A percentile compares a stretch with the other conserved stretches of the same genome.
These are phyloP conservation scores for Leptinotarsa rubiginosa DNA, from an alignment of 2,888 invertebrate genomes.

Conservation along the genomic window DNA sequence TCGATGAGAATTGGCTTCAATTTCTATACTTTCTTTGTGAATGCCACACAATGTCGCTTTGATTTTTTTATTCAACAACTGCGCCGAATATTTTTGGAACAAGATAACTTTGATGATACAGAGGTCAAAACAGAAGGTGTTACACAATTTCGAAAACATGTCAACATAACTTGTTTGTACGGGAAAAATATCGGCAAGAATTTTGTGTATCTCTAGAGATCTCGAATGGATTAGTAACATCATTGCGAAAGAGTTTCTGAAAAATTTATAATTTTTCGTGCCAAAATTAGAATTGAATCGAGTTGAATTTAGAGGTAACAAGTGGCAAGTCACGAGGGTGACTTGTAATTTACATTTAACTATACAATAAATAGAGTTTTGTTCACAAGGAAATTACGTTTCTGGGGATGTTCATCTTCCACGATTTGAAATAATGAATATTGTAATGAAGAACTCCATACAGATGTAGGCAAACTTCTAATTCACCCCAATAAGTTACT, in stretches of 20 bases:
- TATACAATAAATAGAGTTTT: no score
- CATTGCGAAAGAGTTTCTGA: neutral
- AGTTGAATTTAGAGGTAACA: no score
- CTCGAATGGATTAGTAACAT: neutral
- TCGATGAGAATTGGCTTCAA: slow-evolving; percentile 23
- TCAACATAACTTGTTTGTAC: slow-evolving; percentile 8
- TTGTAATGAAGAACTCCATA: no score
- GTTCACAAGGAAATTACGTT: no score
- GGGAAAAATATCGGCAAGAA: neutral
- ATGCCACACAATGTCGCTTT: slow-evolving; percentile 14
- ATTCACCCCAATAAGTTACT: no score
- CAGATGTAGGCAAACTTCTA: no score
- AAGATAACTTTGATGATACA: slow-evolving; percentile 14
- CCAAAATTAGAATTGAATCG: neutral
- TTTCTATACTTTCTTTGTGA: slow-evolving; percentile 26
- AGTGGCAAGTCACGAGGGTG: no score
- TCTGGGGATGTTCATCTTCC: no score
- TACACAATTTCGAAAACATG: slow-evolving; percentile 2
- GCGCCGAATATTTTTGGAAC: slow-evolving; percentile 11
- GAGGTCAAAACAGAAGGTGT: slow-evolving; percentile 7
- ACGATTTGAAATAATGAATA: no score
- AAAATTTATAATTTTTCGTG: neutral
- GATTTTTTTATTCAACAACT: neutral
- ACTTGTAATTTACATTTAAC: no score
- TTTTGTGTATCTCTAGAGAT: neutral